Evolutionary conservation across 2,113 vertebrate species (phyloP), one percentile per base, ranked within the genome.

Genomic region (Myotis lucifugus): DNA sequence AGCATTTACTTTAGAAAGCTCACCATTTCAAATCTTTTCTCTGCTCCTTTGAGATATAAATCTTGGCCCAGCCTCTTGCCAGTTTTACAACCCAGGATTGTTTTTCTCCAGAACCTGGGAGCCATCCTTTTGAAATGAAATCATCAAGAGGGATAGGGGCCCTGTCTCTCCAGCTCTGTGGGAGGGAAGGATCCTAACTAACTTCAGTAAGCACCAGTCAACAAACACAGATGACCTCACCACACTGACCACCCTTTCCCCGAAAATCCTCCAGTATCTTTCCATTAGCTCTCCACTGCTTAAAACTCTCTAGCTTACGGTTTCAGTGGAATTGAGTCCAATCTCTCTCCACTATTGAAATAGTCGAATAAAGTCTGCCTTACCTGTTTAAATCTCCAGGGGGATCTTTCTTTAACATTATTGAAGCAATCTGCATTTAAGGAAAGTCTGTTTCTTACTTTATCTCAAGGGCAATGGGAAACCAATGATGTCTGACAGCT

Each of bases 201-300:
- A 14, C 23, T 13, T 32, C 23, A 17, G 13, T 19, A 50, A 34
- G 50, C n/a, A 11, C n/a, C 46, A 11, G 6, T 59, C 2, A 72
- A 56, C 64, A 27, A 74, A 81, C 1, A 6, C 21, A 52, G 32
- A 40, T 0, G 14, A 34, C 46, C 92, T 46, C 10, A 8, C 19
- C 19, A 4, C n/a, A 25, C 0, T 0, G 19, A 34, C 48, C 15
- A 37, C 2, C 4, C 25, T 8, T 6, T 11, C 34, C 23, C 2
- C 1, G 1, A 12, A 23, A 4, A 0, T 2, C 59, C 12, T 52
- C 21, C 14, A 7, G 46, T 0, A 29, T 3, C 14, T 77, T 14
- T 23, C 17, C 81, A 34, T 11, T 1, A n/a, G 21, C 34, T n/a
- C 34, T 1, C 18, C 15, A 15, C n/a, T 0, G 6, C 6, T 21